Evolutionary conservation across 37 sponge, comb jelly and placozoan genomes (phyloP), one percentile per base, ranked within the genome.

Genomic region (Chondrosia reniformis): DNA sequence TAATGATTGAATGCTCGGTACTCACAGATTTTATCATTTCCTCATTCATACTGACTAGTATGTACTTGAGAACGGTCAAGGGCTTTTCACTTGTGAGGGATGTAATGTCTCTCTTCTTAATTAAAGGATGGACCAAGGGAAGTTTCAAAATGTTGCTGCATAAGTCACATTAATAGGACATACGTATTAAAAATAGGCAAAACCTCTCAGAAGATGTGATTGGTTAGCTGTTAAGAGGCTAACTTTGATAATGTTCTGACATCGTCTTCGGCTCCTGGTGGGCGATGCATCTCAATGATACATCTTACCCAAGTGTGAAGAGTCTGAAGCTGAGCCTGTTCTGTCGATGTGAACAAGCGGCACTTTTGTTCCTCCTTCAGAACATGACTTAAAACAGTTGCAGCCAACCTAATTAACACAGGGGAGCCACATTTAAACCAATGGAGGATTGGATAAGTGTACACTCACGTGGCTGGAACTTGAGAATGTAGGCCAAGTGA

Each of bases 281-380:
- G 76, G 46, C 38, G 24, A 67, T 83, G 67, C 79, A 79, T 79
- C 63, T 83, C 65, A 15, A 63, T n/a, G 1, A 79, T 1, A 45
- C 81, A 81, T 24, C 85, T 46, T 22, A 84, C 4, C 85, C 85
- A 84, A 24, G 62, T 74, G 54, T 84, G 85, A 28, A 79, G 45
- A 46, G 67, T 64, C 31, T 32, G 72, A 63, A 62, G 41, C 64
- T 83, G 84, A 37, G 77, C 39, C 12, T 19, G 66, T 42, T 83
- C 84, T 38, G 67, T 25, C 13, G 76, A 30, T 21, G 40, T 30
- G 43, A 55, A 38, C 5, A n/a, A 21, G 31, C 75, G 55, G 31
- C 69, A n/a, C 27, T 40, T 76, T 32, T 21, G 37, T 15, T 83
- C 67, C 45, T 64, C 37, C 30, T 43, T 46, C 0, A 76, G 9